Evolutionary conservation across 2,113 vertebrate genomes (phyloP).

Genomic region (Neodontobutis hainanensis): DNA sequence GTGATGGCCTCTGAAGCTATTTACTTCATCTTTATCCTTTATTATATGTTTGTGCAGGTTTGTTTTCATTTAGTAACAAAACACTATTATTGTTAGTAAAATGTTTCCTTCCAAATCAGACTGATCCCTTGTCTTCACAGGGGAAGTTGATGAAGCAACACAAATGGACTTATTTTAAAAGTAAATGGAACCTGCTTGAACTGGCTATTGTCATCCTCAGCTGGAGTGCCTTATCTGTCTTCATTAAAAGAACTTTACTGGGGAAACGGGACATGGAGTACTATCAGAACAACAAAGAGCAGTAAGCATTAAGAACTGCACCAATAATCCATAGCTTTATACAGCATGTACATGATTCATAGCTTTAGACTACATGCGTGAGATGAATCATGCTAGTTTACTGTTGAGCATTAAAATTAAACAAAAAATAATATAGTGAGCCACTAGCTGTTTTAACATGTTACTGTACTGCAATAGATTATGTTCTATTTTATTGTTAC

Average conservation of each 20-base stretch:
- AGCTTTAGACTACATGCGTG: too few species aligned
- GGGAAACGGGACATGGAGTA: slow-evolving; percentile 83
- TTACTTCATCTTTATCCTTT: slow-evolving; percentile 90
- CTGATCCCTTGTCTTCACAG: slow-evolving; percentile 66
- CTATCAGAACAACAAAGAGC: slow-evolving; percentile 83
- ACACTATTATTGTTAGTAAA: not conserved
- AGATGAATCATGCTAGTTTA: too few species aligned
- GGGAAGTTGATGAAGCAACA: slow-evolving; percentile 84
- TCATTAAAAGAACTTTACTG: slow-evolving; percentile 87
- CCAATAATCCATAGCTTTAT: not conserved
- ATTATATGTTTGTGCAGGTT: slow-evolving; percentile 94
- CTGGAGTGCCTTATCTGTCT: slow-evolving; percentile 89
- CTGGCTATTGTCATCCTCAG: slow-evolving; percentile 87
- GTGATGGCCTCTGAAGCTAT: slow-evolving; percentile 87
- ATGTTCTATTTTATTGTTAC: not conserved
- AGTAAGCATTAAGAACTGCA: slow-evolving; percentile 74
- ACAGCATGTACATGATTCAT: too few species aligned
- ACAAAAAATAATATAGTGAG: not conserved
- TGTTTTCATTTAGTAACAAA: not conserved
- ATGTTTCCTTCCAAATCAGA: not conserved
- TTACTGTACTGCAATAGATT: not conserved
- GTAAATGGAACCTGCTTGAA: slow-evolving; percentile 92
- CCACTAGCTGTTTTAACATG: not conserved
- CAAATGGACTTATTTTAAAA: slow-evolving; percentile 87
- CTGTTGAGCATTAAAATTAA: too few species aligned